A percentile compares a stretch with the other conserved stretches of the same genome.
phyloP scores from a whole-genome alignment of 2,113 vertebrate genomes.

The Gymnocephalus cernua region DNA sequence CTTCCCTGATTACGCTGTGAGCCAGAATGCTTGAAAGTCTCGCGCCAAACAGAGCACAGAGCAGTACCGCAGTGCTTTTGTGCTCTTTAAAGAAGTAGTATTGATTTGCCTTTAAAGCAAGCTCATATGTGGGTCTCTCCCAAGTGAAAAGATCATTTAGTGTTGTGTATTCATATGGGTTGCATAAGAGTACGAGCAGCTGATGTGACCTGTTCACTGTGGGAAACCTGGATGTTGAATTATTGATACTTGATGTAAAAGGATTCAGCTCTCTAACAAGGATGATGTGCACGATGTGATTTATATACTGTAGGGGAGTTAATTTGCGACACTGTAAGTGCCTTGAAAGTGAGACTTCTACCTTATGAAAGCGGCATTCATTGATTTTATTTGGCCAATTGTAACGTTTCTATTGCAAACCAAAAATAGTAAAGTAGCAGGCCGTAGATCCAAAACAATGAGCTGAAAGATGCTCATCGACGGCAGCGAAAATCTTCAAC shows the following conservation, averaged over 20 bases:
- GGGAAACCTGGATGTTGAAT: conserved; percentile 20
- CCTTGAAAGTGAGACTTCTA: not conserved
- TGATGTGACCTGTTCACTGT: conserved; percentile 16
- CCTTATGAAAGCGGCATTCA: not conserved
- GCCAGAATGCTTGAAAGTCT: not conserved
- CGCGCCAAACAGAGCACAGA: not conserved
- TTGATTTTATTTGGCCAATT: not conserved
- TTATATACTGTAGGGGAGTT: not conserved
- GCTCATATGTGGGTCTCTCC: not conserved
- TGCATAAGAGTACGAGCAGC: not conserved
- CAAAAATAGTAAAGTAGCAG: not conserved
- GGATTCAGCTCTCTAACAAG: not conserved
- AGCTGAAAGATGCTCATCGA: not conserved
- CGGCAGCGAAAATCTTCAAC: not conserved
- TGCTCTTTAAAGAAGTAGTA: not conserved
- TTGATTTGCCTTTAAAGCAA: not conserved
- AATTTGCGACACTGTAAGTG: not conserved
- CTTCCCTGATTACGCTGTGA: not conserved
- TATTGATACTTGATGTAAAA: conserved; percentile 14
- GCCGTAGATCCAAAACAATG: not conserved
- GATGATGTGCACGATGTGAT: not conserved
- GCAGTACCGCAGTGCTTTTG: not conserved
- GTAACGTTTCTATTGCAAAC: not conserved
- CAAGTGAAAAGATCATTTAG: too few species aligned
- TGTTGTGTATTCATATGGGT: not conserved